Base-by-base conservation (phyloP, 2,113 vertebrate species). In the Oxyura jamaicensis region DNA sequence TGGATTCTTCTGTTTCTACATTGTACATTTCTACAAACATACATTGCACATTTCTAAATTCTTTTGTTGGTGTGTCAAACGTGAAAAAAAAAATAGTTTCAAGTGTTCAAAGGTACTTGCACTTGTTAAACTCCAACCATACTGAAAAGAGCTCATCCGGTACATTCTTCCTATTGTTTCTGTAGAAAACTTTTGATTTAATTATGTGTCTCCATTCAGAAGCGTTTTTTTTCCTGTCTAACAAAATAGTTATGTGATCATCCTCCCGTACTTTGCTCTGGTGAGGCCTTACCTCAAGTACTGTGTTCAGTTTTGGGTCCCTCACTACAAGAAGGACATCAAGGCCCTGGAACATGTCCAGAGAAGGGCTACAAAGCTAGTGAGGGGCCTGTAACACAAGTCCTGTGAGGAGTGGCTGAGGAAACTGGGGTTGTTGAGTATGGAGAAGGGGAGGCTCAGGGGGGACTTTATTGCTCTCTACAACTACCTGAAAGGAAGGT, bases 21-120 rank as follows among this genome's bases (percentile, higher is more conserved):
- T 28, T 65, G 22, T 29, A 14, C 6, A 17, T 72, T 81, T 80
- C 31, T 67, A 3, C 0, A 0, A 63, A 63, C 26, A 26, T 14
- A 17, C 15, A 11, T 35, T 63, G 17, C 25, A 7, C 6, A 15
- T 78, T 77, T 80, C 26, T 59, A 3, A 0, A 0, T 56, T 75
- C 19, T 75, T 95, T 71, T 53, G n/a, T n/a, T n/a, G n/a, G n/a
- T n/a, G n/a, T n/a, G 52, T 31, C 29, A 62, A 87, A 41, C 12
- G 17, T 18, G 18, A 6, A 29, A 8, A 78, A 8, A 78, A 39
- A 39, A 39, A 39, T 39, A 39, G 4, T 86, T 86, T 77, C 18
- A 52, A 25, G 10, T 25, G 2, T 56, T 10, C 31, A 81, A 88
- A 91, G 10, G 3, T 29, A 59, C n/a, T 36, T 67, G 7, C 6